Evolutionary conservation across 2,797 vertebrate species (phyloP), one percentile per base, ranked within the genome.

Genomic region (Graptemys geographica): DNA sequence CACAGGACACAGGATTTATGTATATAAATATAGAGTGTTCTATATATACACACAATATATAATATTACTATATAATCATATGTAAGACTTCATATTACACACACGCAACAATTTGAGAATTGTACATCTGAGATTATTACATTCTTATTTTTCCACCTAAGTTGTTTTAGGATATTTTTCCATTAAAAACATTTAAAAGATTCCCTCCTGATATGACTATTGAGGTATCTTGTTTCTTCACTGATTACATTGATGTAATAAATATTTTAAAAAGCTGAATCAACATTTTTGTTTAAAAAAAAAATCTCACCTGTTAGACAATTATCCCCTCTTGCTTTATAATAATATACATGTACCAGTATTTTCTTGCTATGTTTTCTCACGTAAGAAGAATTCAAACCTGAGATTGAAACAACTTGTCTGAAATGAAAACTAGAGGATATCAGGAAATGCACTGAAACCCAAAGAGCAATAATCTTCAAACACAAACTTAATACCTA

Each of bases 61-160:
- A 37, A 37, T 69, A 21, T 69, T 69, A 21, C 33, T 59, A 59
- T 31, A 37, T 69, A 37, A 69, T 69, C 8, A 37, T 21, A 37
- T 10, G 21, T 69, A 69, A 69, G 18, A 69, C 31, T n/a, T 69
- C 37, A 69, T 69, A 69, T 69, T 69, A n/a, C 33, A 69, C 8
- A 69, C 59, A 62, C 31, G 19, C 21, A 16, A 52, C 41, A 76
- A 16, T 90, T 91, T 31, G 49, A 91, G 13, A 89, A 90, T 85
- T 6, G n/a, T 21, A n/a, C 5, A 83, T 25, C 9, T 62, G 88
- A 95, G 33, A 33, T 62, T 31, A 33, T 33, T 16, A 33, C 15
- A 33, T 33, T 62, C 15, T 33, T 33, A 62, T n/a, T 69, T 69
- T 69, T 37, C 62, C n/a, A 69, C 16, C 59, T 10, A 13, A 87